Base-by-base conservation (phyloP, 2,888 invertebrate species). In the Sisyra terminalis region DNA sequence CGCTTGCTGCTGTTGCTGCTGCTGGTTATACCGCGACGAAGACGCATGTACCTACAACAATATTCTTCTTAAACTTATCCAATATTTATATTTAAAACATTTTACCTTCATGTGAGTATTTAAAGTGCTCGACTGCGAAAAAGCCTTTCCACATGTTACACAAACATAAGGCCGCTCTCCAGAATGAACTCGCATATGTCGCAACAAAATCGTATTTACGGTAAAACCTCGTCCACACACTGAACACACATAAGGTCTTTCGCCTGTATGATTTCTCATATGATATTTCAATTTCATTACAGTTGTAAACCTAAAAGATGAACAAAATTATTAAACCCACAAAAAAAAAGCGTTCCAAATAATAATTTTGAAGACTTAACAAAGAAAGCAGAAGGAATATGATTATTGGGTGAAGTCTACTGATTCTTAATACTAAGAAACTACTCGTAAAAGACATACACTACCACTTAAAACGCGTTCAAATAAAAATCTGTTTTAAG, bases 261-360 rank as follows among this genome's bases (percentile, higher is more conserved):
- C 64, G 4, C 64, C 64, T 1, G 64, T 64, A 45, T 64, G 64
- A 48, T 63, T 64, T 7, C 64, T 53, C 63, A 63, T 63, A 49
- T 64, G 64, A 45, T 64, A 64, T 47, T 64, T 64, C 38, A 64
- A 48, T 50, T 64, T 64, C 64, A 64, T 63, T 7, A 63, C 59
- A 8, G 64, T 64, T 14, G 64, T 64, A 48, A 64, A 64, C 44
- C 63, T 63, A 45, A 37, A 55, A 52, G 16, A 46, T 16, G n/a
- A n/a, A n/a, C 45, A 37, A 46, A 40, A 24, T 24, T n/a, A 39
- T 15, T 14, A 14, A 17, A 16, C 17, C 32, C 11, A 13, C 10
- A n/a, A 40, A 24, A 24, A 24, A 24, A 3, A 7, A 24, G 7
- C 24, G n/a, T n/a, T n/a, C n/a, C n/a, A n/a, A n/a, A n/a, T n/a